phyloP scores from a whole-genome alignment of 2,113 vertebrate species.

The Halichoeres trimaculatus region DNA sequence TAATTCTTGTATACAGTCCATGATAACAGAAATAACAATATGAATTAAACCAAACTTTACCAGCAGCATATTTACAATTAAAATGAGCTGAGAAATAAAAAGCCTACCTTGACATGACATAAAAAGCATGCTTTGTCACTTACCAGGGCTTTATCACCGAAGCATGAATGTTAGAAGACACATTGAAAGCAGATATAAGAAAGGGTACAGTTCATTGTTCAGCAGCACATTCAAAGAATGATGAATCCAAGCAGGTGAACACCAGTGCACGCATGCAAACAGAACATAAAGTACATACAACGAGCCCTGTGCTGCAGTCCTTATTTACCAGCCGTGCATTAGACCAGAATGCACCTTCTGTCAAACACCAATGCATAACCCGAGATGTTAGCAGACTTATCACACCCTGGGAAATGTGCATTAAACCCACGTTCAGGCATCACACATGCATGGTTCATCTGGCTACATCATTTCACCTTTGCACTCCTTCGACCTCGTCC shows the following conservation, averaged over 20 bases:
- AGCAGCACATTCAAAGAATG: slow-evolving; percentile 34
- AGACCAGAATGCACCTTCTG: slow-evolving; percentile 23
- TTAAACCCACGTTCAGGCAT: slow-evolving; percentile 30
- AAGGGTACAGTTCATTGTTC: slow-evolving; percentile 30
- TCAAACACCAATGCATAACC: slow-evolving; percentile 27
- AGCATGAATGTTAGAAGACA: slow-evolving; percentile 65
- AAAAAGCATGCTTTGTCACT: slow-evolving; percentile 57
- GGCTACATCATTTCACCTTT: slow-evolving; percentile 88
- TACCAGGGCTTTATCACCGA: slow-evolving; percentile 66
- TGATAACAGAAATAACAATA: background rate
- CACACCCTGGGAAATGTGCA: slow-evolving; percentile 22
- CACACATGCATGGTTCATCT: slow-evolving; percentile 63
- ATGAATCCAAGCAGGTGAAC: slow-evolving; percentile 43
- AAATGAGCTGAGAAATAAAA: background rate
- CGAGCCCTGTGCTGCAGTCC: slow-evolving; percentile 4
- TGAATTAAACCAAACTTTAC: background rate
- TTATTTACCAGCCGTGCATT: slow-evolving; percentile 19
- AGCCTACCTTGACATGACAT: background rate
- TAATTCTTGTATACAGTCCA: background rate
- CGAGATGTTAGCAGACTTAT: slow-evolving; percentile 41
- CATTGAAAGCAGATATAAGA: slow-evolving; percentile 47
- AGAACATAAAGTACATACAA: slow-evolving; percentile 11
- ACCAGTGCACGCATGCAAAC: slow-evolving; percentile 59
- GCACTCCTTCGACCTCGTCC: slow-evolving; percentile 91
- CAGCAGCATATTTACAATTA: background rate